Evolutionary conservation across 2,113 vertebrate genomes (phyloP).

Genomic region (Smithornis capensis): DNA sequence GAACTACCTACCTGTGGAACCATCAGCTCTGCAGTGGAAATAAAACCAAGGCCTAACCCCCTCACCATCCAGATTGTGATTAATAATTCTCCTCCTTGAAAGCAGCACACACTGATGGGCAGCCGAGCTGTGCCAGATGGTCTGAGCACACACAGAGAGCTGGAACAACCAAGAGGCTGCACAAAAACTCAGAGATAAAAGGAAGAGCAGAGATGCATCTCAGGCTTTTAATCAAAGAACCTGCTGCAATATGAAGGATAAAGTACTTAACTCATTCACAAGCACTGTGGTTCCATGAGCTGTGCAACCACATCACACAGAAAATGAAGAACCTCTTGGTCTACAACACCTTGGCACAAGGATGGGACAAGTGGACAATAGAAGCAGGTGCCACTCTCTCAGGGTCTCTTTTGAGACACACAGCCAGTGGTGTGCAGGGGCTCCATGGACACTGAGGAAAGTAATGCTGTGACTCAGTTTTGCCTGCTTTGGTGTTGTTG

Average conservation of each 20-base stretch:
- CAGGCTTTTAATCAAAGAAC: slow-evolving; percentile 28
- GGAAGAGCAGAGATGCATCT: slow-evolving; percentile 1
- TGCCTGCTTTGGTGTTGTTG: neutral
- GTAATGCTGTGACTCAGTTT: neutral
- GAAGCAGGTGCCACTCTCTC: neutral
- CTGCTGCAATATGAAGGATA: neutral
- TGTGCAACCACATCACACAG: fast-evolving
- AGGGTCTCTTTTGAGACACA: fast-evolving
- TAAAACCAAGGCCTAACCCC: neutral
- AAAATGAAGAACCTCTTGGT: neutral
- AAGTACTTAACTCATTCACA: neutral
- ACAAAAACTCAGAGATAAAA: slow-evolving; percentile 45
- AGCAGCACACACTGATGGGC: neutral
- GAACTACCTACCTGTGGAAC: neutral
- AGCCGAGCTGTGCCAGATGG: slow-evolving; percentile 39
- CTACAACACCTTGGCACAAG: fast-evolving
- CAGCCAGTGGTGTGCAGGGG: neutral
- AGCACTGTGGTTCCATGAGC: neutral
- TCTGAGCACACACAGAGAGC: slow-evolving; percentile 12
- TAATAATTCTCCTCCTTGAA: slow-evolving; percentile 28
- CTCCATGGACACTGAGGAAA: fast-evolving
- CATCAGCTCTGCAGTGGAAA: neutral
- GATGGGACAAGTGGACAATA: neutral
- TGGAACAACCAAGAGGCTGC: slow-evolving; percentile 6
- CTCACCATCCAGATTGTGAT: slow-evolving; percentile 31